phyloP scores from a whole-genome alignment of 2,113 vertebrate species.

The Pseudorasbora parva region DNA sequence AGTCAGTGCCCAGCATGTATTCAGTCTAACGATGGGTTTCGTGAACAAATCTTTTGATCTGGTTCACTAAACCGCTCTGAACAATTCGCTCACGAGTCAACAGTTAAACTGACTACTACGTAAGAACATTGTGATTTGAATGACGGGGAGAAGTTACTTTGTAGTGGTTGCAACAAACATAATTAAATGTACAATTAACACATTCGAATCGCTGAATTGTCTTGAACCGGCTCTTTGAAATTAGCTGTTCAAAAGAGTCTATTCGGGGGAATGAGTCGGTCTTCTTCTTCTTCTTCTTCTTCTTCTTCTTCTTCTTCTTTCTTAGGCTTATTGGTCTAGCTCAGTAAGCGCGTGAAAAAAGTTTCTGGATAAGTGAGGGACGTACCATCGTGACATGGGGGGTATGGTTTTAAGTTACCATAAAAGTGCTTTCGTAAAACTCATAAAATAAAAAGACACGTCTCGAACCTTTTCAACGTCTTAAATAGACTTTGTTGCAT shows the following conservation, averaged over 20 bases:
- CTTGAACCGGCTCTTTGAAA: background rate
- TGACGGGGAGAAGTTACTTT: too few species aligned
- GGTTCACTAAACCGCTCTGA: background rate
- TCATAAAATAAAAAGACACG: background rate
- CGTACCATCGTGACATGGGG: slow-evolving; percentile 2
- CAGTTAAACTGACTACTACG: background rate
- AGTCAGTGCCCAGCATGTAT: background rate
- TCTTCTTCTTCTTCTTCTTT: too few species aligned
- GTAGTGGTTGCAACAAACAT: background rate
- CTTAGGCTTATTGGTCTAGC: too few species aligned
- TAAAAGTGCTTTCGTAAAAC: background rate
- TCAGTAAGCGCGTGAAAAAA: background rate
- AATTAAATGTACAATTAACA: background rate
- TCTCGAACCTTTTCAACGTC: background rate
- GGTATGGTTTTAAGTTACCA: background rate
- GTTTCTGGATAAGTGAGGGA: background rate
- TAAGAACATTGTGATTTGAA: background rate
- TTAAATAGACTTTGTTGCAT: too few species aligned
- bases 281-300: too few species aligned
- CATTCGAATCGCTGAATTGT: background rate
- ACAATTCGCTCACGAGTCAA: background rate
- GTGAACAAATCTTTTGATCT: background rate
- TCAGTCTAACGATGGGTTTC: background rate
- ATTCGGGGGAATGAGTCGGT: background rate
- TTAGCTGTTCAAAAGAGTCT: background rate